phyloP scores from a whole-genome alignment of 2,113 vertebrate genomes.

The Plecotus auritus region DNA sequence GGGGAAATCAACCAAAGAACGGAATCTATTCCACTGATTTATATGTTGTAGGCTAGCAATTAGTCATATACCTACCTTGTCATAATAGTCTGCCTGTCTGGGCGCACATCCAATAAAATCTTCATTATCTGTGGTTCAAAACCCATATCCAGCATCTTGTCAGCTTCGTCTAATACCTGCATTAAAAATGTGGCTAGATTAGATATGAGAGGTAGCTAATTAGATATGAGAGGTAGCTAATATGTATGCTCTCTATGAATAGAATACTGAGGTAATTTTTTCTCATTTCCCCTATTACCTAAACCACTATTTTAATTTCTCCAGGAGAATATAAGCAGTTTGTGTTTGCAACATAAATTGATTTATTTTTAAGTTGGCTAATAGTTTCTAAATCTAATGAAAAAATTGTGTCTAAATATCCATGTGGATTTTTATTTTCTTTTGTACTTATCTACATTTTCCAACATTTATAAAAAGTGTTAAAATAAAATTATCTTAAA shows the following conservation, averaged over 20 bases:
- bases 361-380: not conserved
- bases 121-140: constrained; percentile 99
- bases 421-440: constrained; percentile 19
- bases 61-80: constrained; percentile 85
- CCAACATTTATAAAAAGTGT: not conserved
- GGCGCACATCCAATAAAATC: constrained; percentile 95
- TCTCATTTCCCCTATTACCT: not conserved
- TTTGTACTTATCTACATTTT: constrained; percentile 9
- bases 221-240: not conserved
- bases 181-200: constrained; percentile 9
- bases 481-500: constrained; percentile 28
- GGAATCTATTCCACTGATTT: not conserved
- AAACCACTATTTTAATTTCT: not conserved
- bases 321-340: not conserved
- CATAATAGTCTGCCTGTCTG: constrained; percentile 96
- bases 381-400: constrained; percentile 16
- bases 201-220: not conserved
- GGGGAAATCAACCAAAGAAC: not conserved
- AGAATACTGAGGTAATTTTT: not conserved
- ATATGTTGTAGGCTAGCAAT: not conserved
- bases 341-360: not conserved
- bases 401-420: not conserved
- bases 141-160: constrained; percentile 98
- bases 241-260: not conserved
- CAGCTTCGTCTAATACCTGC: constrained; percentile 97